These are phyloP conservation scores for Symphodus melops DNA, from an alignment of 2,113 vertebrate genomes.

Conservation along the genomic window DNA sequence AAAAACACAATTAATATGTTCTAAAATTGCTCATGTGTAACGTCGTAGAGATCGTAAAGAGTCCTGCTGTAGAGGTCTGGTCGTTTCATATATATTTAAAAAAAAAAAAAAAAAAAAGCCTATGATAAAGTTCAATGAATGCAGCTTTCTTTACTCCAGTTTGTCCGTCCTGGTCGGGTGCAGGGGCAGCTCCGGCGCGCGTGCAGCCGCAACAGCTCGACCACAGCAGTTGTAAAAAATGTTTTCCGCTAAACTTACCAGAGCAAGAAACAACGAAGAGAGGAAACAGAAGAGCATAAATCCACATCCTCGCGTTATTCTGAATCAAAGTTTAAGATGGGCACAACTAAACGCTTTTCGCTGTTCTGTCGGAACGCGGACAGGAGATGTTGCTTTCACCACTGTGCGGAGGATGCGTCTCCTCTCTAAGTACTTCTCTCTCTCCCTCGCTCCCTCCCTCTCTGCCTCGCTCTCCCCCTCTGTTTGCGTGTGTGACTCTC, in stretches of 20 bases:
- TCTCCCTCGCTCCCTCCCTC: constrained; percentile 1
- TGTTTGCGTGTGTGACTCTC: constrained; percentile 8
- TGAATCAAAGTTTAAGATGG: background rate
- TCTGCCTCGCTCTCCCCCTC: constrained; percentile 3
- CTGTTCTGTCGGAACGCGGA: constrained; percentile 39
- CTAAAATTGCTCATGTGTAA: too few species aligned
- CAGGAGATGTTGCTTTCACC: constrained; percentile 68
- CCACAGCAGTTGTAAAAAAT: background rate
- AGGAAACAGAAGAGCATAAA: constrained; percentile 67
- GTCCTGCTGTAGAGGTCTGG: too few species aligned
- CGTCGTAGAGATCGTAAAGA: too few species aligned
- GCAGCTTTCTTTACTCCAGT: background rate
- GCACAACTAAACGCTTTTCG: constrained; percentile 6
- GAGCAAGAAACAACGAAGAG: constrained; percentile 63
- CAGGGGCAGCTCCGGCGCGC: background rate
- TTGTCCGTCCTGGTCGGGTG: background rate
- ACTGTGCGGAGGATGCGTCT: constrained; percentile 77
- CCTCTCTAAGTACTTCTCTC: constrained; percentile 71
- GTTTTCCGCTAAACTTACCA: constrained; percentile 68
- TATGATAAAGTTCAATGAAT: too few species aligned
- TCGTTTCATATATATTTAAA: too few species aligned
- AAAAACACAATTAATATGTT: too few species aligned
- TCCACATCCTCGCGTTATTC: constrained; percentile 65
- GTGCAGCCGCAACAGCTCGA: background rate
- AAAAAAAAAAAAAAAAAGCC: too few species aligned